A percentile compares a stretch with the other conserved stretches of the same genome.
Conservation (phyloP, 64 coral and sea anemone genomes). For the Cladopsammia gracilis region DNA sequence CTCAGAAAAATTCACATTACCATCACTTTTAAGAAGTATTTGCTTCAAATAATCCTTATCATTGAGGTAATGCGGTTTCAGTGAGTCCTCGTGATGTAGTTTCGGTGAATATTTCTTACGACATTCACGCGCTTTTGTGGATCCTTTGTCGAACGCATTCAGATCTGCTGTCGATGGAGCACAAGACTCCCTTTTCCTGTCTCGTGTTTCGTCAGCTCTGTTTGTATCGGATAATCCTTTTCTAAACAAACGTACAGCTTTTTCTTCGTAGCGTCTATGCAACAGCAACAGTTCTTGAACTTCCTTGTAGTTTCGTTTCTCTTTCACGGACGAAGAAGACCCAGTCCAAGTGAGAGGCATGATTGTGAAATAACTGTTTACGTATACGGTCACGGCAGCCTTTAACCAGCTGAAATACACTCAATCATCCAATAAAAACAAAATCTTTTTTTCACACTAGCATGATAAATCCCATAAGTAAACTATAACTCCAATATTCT, state of each 20-base stretch:
- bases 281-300: conserved; percentile 24
- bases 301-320: conserved; percentile 38
- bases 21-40: background rate
- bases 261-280: conserved; percentile 58
- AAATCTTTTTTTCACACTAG: background rate
- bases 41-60: conserved; percentile 34
- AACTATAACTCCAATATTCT: background rate
- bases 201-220: background rate
- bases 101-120: background rate
- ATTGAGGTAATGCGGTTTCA: background rate
- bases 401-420: background rate
- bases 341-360: conserved; percentile 29
- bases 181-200: background rate
- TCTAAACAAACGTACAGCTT: conserved; percentile 45
- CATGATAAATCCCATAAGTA: background rate
- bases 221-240: conserved; percentile 36
- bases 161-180: too few species aligned
- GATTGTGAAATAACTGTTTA: background rate
- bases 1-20: background rate
- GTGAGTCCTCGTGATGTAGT: background rate
- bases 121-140: background rate
- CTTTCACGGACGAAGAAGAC: background rate
- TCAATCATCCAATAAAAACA: background rate
- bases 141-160: background rate
- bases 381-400: background rate